Conservation (phyloP, 2,113 vertebrate species). For the Camelus bactrianus region DNA sequence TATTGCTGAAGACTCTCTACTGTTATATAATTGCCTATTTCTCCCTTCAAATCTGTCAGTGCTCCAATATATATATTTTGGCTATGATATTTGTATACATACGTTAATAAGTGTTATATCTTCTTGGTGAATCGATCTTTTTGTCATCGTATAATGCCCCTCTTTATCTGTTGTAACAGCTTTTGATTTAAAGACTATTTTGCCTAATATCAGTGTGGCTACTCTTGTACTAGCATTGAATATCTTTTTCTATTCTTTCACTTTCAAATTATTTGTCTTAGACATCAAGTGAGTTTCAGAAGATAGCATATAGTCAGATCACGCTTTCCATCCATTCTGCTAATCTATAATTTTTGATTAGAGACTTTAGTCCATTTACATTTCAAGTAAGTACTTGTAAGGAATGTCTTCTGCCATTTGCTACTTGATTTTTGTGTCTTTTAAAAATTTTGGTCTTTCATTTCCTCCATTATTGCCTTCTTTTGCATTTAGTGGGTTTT, state of each 20-base stretch:
- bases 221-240: neutral
- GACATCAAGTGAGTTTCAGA: neutral
- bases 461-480: neutral
- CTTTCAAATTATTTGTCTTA: slow-evolving; percentile 2
- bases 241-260: neutral
- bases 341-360: neutral
- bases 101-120: neutral
- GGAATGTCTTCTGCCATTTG: neutral
- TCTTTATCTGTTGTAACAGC: neutral
- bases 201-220: neutral
- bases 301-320: neutral
- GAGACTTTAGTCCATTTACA: neutral
- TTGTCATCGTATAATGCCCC: neutral
- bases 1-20: neutral
- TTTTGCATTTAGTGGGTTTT: neutral
- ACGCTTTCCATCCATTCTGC: neutral
- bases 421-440: neutral
- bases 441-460: neutral
- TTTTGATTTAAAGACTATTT: neutral
- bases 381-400: neutral
- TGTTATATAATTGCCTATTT: neutral
- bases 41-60: neutral
- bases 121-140: neutral
- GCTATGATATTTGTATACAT: neutral
- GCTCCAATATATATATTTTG: neutral